Percentiles rank a stretch among this genome's conserved stretches.
Conservation (phyloP, 2,888 invertebrate genomes). For the Spodoptera littoralis region DNA sequence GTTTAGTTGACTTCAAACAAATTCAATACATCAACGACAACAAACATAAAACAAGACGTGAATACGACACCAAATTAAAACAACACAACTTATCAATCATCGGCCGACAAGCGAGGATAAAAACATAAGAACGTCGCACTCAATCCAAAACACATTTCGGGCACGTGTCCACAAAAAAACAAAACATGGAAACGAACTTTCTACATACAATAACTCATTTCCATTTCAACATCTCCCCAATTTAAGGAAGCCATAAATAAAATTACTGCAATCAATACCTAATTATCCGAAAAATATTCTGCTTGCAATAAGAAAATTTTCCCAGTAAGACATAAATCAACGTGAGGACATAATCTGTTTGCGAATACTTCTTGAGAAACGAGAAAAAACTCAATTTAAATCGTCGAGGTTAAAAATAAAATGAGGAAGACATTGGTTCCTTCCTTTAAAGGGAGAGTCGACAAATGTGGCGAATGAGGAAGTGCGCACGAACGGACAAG, state of each 20-base stretch:
- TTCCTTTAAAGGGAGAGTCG: conserved; percentile 66
- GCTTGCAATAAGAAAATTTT: conserved; percentile 53
- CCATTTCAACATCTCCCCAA: conserved; percentile 36
- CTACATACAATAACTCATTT: conserved; percentile 56
- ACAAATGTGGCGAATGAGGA: conserved; percentile 64
- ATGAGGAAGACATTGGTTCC: conserved; percentile 64
- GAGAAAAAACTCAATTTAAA: conserved; percentile 55
- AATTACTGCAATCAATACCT: conserved; percentile 51
- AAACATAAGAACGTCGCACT: conserved; percentile 17
- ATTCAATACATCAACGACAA: conserved; percentile 4
- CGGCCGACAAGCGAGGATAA: conserved; percentile 32
- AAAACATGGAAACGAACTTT: conserved; percentile 53
- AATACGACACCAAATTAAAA: conserved; percentile 28
- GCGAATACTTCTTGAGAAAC: conserved; percentile 45
- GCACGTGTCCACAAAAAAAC: conserved; percentile 39
- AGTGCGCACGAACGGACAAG: conserved; percentile 53
- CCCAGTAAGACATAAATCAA: conserved; percentile 60
- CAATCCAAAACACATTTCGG: conserved; percentile 32
- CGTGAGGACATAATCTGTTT: conserved; percentile 53
- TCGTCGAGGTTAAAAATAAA: conserved; percentile 58
- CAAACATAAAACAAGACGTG: conserved; percentile 7
- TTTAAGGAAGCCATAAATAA: conserved; percentile 54
- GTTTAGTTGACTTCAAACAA: conserved; percentile 5
- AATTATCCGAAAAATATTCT: conserved; percentile 49
- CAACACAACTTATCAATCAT: conserved; percentile 33